These are phyloP conservation scores for Achroia grisella DNA, from an alignment of 1,140 invertebrate genomes.

Conservation along the genomic window DNA sequence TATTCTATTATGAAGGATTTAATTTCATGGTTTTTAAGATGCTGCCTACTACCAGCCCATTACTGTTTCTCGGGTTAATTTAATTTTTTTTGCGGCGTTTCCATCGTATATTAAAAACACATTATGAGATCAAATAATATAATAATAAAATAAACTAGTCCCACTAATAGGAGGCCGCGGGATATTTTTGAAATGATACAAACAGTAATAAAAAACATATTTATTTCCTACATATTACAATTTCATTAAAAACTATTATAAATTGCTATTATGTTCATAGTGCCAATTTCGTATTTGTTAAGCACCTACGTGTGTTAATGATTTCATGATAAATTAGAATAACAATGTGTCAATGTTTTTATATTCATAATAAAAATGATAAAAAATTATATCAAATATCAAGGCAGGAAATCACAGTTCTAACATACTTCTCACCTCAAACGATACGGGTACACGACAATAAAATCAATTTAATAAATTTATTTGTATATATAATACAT, in stretches of 20 bases:
- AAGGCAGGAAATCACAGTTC: conserved; percentile 5
- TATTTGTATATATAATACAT: too few species aligned
- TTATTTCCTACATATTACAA: conserved; percentile 9
- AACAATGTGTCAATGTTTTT: background rate
- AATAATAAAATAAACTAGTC: too few species aligned
- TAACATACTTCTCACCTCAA: background rate
- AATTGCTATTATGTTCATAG: background rate
- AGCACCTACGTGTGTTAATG: too few species aligned
- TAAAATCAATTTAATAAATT: background rate
- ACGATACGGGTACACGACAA: background rate
- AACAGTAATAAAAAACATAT: conserved; percentile 6
- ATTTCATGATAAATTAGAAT: background rate
- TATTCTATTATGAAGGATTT: too few species aligned
- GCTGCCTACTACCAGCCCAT: too few species aligned
- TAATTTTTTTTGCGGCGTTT: too few species aligned
- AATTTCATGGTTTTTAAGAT: too few species aligned
- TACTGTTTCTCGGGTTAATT: too few species aligned
- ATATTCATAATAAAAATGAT: background rate
- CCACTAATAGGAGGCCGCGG: too few species aligned
- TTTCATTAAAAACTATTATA: conserved; percentile 5
- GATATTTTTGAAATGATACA: too few species aligned
- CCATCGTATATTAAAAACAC: too few species aligned
- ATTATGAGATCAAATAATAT: too few species aligned
- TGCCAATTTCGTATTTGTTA: background rate
- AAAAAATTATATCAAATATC: background rate